Evolutionary conservation across 2,797 vertebrate genomes (phyloP).

Genomic region (Toxotes lorentzi): DNA sequence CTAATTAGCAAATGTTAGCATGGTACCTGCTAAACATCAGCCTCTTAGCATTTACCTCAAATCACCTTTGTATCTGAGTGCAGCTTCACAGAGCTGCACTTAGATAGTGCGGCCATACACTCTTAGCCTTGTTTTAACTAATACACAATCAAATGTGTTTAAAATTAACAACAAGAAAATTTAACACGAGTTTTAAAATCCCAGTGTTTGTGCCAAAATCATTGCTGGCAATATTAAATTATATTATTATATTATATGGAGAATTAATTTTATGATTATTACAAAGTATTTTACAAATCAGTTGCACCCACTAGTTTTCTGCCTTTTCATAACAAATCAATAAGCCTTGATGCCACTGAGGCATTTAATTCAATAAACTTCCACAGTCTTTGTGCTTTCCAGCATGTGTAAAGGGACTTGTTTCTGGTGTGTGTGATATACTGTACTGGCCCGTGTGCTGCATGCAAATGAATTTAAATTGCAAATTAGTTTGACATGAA

Average conservation of each 20-base stretch:
- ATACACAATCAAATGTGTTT: background rate
- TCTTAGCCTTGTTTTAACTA: background rate
- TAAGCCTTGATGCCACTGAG: background rate
- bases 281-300: slow-evolving; percentile 8
- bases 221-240: background rate
- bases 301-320: background rate
- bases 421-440: slow-evolving; percentile 6
- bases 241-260: background rate
- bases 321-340: slow-evolving; percentile 24
- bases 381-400: background rate
- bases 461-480: slow-evolving; percentile 49
- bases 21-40: background rate
- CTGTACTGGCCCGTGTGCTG: slow-evolving; percentile 1
- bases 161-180: background rate
- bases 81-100: background rate
- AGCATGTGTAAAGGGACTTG: slow-evolving; percentile 6
- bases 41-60: slow-evolving; percentile 3
- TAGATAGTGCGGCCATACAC: too few species aligned
- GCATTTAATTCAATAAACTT: slow-evolving; percentile 3
- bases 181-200: background rate
- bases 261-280: background rate
- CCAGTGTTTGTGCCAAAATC: background rate
- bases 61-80: background rate
- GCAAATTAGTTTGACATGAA: slow-evolving; percentile 59
- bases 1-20: background rate